Conservation (phyloP, 2,888 invertebrate species). For the Spodoptera littoralis region DNA sequence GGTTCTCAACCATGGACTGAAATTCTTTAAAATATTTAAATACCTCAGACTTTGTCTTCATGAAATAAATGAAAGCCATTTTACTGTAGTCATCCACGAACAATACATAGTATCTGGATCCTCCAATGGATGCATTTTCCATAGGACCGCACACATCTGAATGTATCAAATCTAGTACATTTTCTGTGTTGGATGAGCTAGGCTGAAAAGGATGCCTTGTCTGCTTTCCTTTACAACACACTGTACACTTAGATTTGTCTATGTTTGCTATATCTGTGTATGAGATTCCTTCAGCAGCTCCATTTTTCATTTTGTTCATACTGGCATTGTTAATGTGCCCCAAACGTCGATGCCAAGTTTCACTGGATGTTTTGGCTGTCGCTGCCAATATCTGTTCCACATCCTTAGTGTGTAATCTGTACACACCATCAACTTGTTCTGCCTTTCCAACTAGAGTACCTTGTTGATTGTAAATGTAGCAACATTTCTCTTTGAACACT, state of each 20-base stretch:
- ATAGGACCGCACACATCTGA: too few species aligned
- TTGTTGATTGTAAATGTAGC: constrained; percentile 36
- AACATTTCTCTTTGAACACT: constrained; percentile 44
- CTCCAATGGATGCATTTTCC: too few species aligned
- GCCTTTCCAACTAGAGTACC: constrained; percentile 47
- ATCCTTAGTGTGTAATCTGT: constrained; percentile 38
- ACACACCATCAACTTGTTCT: constrained; percentile 43
- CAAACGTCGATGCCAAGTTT: constrained; percentile 51
- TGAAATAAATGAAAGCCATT: too few species aligned
- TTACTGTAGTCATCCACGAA: too few species aligned
- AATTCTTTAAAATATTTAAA: too few species aligned
- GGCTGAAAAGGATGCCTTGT: constrained; percentile 32
- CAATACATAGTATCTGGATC: too few species aligned
- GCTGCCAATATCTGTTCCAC: constrained; percentile 13
- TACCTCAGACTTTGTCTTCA: too few species aligned
- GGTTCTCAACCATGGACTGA: too few species aligned
- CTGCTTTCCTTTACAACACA: constrained; percentile 51
- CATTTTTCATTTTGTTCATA: constrained; percentile 15
- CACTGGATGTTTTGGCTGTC: constrained; percentile 14
- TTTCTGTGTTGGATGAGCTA: constrained; percentile 14
- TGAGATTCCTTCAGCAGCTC: constrained; percentile 35
- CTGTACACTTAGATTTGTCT: constrained; percentile 32
- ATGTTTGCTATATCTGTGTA: constrained; percentile 41
- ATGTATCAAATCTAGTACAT: too few species aligned
- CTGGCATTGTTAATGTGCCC: constrained; percentile 56